Evolutionary conservation across 2,797 vertebrate genomes (phyloP).

Genomic region (Spheniscus humboldti): DNA sequence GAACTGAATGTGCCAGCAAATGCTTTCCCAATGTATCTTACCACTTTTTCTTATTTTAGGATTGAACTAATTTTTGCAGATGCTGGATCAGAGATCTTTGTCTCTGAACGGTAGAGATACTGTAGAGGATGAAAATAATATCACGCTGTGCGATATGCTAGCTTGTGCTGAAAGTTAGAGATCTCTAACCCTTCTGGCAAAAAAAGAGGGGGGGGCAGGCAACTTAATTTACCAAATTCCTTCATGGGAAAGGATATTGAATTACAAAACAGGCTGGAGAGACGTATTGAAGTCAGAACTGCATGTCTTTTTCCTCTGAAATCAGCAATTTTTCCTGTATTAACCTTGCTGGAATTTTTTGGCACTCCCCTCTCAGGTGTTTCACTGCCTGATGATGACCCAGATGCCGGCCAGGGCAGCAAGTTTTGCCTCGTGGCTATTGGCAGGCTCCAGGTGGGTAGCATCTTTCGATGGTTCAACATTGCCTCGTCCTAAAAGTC

Average conservation of each 20-base stretch:
- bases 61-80: neutral
- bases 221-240: neutral
- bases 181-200: neutral
- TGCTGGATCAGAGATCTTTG: neutral
- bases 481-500: accelerated
- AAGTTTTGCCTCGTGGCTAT: slow-evolving; percentile 96
- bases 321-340: neutral
- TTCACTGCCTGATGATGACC: slow-evolving; percentile 88
- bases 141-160: too few relatives aligned
- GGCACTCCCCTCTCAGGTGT: slow-evolving; percentile 76
- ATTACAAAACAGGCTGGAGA: neutral
- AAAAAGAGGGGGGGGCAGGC: neutral
- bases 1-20: neutral
- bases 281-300: neutral
- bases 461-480: neutral
- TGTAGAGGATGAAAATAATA: neutral
- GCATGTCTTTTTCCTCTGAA: neutral
- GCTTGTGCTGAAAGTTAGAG: neutral
- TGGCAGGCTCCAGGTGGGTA: slow-evolving; percentile 90
- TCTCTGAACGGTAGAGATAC: neutral
- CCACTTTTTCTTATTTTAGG: accelerated
- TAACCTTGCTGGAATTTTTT: neutral
- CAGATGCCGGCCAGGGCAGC: slow-evolving; percentile 89
- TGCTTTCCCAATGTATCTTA: neutral
- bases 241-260: accelerated